Conservation (phyloP, 1,140 invertebrate genomes). For the Drosophila repleta region DNA sequence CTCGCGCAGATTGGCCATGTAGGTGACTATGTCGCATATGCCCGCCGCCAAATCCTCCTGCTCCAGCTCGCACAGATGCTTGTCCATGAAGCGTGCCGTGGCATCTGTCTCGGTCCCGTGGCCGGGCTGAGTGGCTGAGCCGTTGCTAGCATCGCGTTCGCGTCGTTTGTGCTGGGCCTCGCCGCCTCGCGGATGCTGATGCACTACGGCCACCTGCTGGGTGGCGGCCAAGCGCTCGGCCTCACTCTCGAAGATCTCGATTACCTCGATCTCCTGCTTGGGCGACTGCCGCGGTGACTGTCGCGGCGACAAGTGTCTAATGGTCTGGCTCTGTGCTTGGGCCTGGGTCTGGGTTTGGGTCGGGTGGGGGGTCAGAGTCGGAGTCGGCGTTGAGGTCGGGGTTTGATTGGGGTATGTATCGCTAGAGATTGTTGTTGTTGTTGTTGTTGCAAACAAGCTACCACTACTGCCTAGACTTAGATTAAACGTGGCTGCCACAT, state of each 20-base stretch:
- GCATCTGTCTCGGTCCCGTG: slow-evolving; percentile 52
- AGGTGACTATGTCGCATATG: slow-evolving; percentile 81
- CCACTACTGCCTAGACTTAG: slow-evolving; percentile 82
- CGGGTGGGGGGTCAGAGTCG: slow-evolving; percentile 38
- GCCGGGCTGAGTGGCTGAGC: slow-evolving; percentile 3
- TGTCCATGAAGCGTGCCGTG: slow-evolving; percentile 71
- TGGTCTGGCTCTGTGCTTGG: slow-evolving; percentile 38
- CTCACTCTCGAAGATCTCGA: slow-evolving; percentile 80
- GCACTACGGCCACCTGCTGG: slow-evolving; percentile 78
- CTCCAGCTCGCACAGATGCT: slow-evolving; percentile 78
- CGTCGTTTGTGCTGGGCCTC: slow-evolving; percentile 52
- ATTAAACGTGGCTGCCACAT: slow-evolving; percentile 79
- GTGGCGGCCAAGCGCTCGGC: slow-evolving; percentile 70
- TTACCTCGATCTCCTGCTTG: slow-evolving; percentile 80
- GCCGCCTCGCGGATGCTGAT: slow-evolving; percentile 56
- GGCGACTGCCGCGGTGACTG: slow-evolving; percentile 80
- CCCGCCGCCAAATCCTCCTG: slow-evolving; percentile 74
- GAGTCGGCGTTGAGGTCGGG: slow-evolving; percentile 27
- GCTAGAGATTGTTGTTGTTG: slow-evolving; percentile 22
- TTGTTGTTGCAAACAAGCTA: slow-evolving; percentile 65
- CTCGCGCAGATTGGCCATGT: slow-evolving; percentile 82
- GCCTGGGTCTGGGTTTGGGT: slow-evolving; percentile 15
- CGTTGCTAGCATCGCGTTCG: slow-evolving; percentile 29
- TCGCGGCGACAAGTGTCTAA: slow-evolving; percentile 57
- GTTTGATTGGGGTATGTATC: slow-evolving; percentile 45